These are phyloP conservation scores for Camelus dromedarius DNA, from an alignment of 2,113 vertebrate species.

Conservation along the genomic window DNA sequence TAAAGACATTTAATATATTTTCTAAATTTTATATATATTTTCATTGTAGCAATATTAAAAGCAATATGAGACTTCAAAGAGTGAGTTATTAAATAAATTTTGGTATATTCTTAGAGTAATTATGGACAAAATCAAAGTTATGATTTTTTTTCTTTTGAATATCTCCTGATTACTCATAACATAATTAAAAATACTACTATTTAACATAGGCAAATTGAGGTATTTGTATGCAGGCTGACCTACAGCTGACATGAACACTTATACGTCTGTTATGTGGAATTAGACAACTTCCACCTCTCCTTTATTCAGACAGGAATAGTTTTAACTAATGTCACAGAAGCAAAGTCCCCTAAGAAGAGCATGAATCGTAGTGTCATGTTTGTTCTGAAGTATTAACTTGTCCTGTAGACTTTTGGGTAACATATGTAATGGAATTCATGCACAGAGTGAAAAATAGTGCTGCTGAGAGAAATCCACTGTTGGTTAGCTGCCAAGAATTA, in stretches of 20 bases:
- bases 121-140: not conserved
- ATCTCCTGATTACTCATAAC: not conserved
- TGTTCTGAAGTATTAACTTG: not conserved
- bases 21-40: not conserved
- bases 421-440: not conserved
- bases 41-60: not conserved
- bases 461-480: not conserved
- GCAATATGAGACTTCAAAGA: not conserved
- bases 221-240: not conserved
- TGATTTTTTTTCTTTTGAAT: not conserved
- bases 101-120: not conserved
- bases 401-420: not conserved
- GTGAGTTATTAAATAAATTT: not conserved
- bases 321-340: not conserved
- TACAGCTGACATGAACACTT: not conserved
- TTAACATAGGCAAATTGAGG: not conserved
- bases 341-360: not conserved
- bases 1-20: not conserved
- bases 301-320: not conserved
- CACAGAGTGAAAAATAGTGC: not conserved
- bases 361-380: not conserved
- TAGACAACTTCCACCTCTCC: not conserved
- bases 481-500: not conserved
- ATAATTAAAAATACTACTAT: not conserved
- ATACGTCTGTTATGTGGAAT: not conserved